Evolutionary conservation across 2,888 invertebrate genomes (phyloP), one percentile per base, ranked within the genome.

Genomic region (Gandaritis pyraliata): DNA sequence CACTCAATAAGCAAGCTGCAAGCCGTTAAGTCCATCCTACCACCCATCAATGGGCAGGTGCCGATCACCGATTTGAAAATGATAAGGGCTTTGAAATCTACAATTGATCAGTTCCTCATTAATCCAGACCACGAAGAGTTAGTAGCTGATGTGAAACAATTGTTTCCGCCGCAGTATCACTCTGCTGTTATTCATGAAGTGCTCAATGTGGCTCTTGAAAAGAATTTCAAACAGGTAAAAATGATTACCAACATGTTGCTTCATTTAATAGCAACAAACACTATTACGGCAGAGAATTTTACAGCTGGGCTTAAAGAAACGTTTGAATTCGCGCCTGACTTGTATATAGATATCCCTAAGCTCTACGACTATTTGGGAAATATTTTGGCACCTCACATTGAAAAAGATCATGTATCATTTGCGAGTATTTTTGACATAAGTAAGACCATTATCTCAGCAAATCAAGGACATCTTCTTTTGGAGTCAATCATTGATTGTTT

Each of bases 291-390:
- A 15, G 90, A 92, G 12, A 90, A 93, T 71, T 92, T 93, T 68
- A 68, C 85, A 58, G 76, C 82, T n/a, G 93, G 96, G 36, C 87
- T 97, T 63, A 91, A 92, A 65, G 94, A 95, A 76, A 93, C 95
- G 62, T 86, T 96, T 58, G 94, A 94, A 66, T 75, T 77, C 67
- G 95, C 95, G 12, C 94, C 95, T 67, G 98, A 98, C 75, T 88
- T 96, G 69, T 93, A 94, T 67, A 95, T 97, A 72, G 98, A 98
- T 93, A 95, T 97, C 82, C 98, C 98, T 43, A 96, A 95, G 87
- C 90, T 97, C 64, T 97, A 96, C 94, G 93, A 94, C 65, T 96
- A 96, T 83, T 90, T 97, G 78, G 96, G 95, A 55, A 95, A 96
- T 87, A 93, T 97, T 78, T 88, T 97, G 58, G 80, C 85, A 11